These are phyloP conservation scores for Idaea straminata DNA, from an alignment of 2,888 invertebrate genomes.

Conservation along the genomic window DNA sequence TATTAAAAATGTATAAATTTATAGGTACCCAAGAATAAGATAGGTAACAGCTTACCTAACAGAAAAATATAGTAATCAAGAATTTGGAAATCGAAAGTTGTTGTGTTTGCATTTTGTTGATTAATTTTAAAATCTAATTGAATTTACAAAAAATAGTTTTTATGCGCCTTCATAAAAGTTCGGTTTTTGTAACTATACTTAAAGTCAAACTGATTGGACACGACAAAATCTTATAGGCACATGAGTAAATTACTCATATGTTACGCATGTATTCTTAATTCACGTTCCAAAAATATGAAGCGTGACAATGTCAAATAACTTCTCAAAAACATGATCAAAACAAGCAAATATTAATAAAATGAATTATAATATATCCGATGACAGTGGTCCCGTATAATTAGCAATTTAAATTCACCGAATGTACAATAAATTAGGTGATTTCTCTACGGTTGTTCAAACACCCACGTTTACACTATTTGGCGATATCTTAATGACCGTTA, in stretches of 20 bases:
- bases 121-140: too few species aligned
- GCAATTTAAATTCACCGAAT: slow-evolving; percentile 61
- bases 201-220: neutral
- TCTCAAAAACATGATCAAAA: neutral
- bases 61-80: too few species aligned
- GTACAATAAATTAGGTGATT: slow-evolving; percentile 59
- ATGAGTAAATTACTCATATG: too few species aligned
- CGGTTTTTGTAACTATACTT: too few species aligned
- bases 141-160: too few species aligned
- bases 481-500: slow-evolving; percentile 47
- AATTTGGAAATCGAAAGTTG: too few species aligned
- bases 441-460: slow-evolving; percentile 46
- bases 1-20: neutral
- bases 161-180: too few species aligned
- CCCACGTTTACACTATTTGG: slow-evolving; percentile 40
- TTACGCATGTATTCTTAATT: too few species aligned
- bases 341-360: slow-evolving; percentile 4
- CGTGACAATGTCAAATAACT: neutral
- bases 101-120: too few species aligned
- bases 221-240: neutral
- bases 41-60: too few species aligned
- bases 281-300: neutral
- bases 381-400: slow-evolving; percentile 47
- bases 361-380: slow-evolving; percentile 30
- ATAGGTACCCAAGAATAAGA: neutral